Evolutionary conservation across 35 echinoderm and acorn worm species (phyloP).

Genomic region (Apostichopus californicus): DNA sequence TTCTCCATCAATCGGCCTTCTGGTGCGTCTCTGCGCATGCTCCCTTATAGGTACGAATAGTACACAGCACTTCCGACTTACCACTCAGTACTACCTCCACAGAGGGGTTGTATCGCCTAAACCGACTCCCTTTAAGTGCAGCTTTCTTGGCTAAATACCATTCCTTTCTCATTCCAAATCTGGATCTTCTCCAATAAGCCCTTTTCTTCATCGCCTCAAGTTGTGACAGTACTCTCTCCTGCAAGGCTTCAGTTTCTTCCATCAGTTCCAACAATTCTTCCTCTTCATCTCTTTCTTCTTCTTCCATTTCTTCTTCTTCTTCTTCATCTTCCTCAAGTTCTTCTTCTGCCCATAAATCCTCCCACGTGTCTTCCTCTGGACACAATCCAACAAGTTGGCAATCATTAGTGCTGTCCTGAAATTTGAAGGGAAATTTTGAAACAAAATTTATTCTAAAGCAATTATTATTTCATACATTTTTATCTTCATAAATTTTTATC

Average conservation of each 20-base stretch:
- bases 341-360: neutral
- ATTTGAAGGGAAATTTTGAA: neutral
- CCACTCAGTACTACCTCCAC: constrained; percentile 12
- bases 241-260: neutral
- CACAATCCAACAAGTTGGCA: neutral
- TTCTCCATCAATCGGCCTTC: neutral
- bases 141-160: neutral
- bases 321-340: neutral
- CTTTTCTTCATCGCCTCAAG: neutral
- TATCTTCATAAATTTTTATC: too few species aligned
- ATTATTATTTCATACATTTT: neutral
- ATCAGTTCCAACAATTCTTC: constrained; percentile 6
- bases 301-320: neutral
- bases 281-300: neutral
- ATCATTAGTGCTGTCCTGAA: neutral
- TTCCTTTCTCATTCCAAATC: neutral
- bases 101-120: neutral
- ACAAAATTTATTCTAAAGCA: neutral
- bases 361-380: neutral
- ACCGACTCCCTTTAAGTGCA: neutral
- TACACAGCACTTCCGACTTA: neutral
- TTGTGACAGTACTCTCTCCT: neutral
- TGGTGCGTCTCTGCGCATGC: neutral
- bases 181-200: neutral
- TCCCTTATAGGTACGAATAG: neutral